Base-by-base conservation (phyloP, 1,140 invertebrate genomes). In the Drosophila cardini region DNA sequence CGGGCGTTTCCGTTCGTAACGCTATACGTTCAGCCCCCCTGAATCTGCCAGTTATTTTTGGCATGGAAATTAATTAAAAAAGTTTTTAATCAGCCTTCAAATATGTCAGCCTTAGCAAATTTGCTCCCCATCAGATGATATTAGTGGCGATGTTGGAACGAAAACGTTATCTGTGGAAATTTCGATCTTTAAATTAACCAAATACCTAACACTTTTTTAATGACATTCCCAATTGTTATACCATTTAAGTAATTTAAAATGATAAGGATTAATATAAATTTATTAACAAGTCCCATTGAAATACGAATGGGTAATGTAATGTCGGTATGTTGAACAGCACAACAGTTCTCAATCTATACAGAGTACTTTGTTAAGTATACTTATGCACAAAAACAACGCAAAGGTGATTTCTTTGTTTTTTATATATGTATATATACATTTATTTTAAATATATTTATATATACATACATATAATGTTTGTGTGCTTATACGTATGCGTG, bases 11-110 rank as follows among this genome's bases (percentile, higher is more conserved):
- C 9, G 42, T 8, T 16, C 42, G 18, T 9, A 36, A 50, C 26
- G 42, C 42, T 34, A 18, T 56, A 48, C 52, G 55, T 70, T 62
- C 34, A 50, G 18, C 16, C 53, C 40, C 60, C 38, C 38, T 26
- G 13, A 53, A 34, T 46, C 15, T 63, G 42, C 21, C 38, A 34
- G 42, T 50, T 70, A 62, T 72, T 78, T 76, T 83, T 45, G 80
- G 61, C 62, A 68, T 72, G 53, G 62, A 78, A 91, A 91, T 91
- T 91, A 91, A 91, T 91, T 91, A 89, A 89, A 91, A 91, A 91
- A 91, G 62, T 91, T 91, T 85, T 63, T 76, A 79, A 89, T 85
- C 83, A 76, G 75, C 61, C 85, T 53, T 90, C 72, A 67, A 78
- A 79, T 87, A 71, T 82, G 82, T 86, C 82, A 86, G 30, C 45